Base-by-base conservation (phyloP, 1,140 invertebrate genomes). In the Himalopsyche phryganea region DNA sequence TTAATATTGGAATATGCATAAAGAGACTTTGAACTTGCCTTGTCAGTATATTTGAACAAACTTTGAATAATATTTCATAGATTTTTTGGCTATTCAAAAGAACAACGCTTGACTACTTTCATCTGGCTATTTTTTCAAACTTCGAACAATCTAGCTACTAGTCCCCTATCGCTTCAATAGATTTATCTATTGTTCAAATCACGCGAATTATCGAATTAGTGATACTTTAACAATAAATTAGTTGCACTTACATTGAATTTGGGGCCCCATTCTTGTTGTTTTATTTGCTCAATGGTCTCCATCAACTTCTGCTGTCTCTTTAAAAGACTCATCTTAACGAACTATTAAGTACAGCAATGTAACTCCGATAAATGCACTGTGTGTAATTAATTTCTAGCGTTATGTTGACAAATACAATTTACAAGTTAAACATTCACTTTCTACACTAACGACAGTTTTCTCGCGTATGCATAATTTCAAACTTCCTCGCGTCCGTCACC, bases 281-380 rank as follows among this genome's bases (percentile, higher is more conserved):
- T 76, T 60, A 68, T 76, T 63, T 73, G 74, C 50, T 76, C 74
- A 38, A 70, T 76, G 9, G 71, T 73, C n/a, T 74, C 76, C 7
- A 69, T 66, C n/a, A 78, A 68, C 60, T 77, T 76, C 61, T 71
- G 69, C 44, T 76, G 72, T 50, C 76, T 69, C 63, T 66, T 66
- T 52, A 73, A 69, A 19, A 76, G 64, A 68, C 75, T 78, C 76
- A 78, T 78, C 11, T 35, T 52, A 2, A 44, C 14, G 17, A 50
- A n/a, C 42, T 46, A 19, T 6, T 9, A 38, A 6, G 14, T 10
- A 23, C 17, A 18, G 32, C 10, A 54, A 19, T 13, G n/a, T n/a
- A 35, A 9, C 23, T 4, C 38, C 17, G n/a, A 40, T n/a, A 42
- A 44, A 17, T 17, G 35, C 48, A 44, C 47, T 33, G 18, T 28